Evolutionary conservation across 2,888 invertebrate genomes (phyloP), one percentile per base, ranked within the genome.

Genomic region (Phorcus lineatus): DNA sequence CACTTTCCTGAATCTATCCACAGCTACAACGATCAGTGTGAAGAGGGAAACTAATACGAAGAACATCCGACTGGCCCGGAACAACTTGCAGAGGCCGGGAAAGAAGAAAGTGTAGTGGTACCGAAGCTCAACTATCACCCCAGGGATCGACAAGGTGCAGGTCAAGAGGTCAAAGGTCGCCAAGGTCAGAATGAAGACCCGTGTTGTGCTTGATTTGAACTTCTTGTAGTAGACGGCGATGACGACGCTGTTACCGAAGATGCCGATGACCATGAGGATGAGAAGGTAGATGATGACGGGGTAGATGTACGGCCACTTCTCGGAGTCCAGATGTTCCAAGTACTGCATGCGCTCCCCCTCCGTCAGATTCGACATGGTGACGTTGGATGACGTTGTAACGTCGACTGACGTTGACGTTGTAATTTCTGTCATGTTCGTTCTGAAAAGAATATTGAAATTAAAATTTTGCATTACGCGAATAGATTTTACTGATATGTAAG

Each of bases 161-260:
- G 76, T 55, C 54, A 76, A 31, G 36, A 76, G 31, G 76, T 76
- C 76, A 55, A 76, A 36, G 36, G 54, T 31, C 16, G 76, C 76
- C 54, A 76, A 17, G 36, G 55, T 55, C 76, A 76, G n/a, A 31
- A 76, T 55, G 57, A 76, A 76, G 31, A 76, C 22, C 31, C 76
- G 31, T 1, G 54, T 55, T 11, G 76, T 31, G 28, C 55, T 36
- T 53, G 76, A 19, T 40, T 76, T 76, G 31, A 55, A 76, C 16
- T 55, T 53, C 4, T 55, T 55, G 11, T 54, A 54, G 24, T 76
- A 76, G n/a, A 76, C 57, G 31, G n/a, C 54, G 55, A 76, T 7
- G n/a, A 55, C 54, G n/a, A 55, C 54, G 76, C 76, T 76, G 76
- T 76, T 76, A 2, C 76, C 76, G 55, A 76, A 28, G 57, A 76